Conservation (phyloP, 2,113 vertebrate species). For the Coreoperca whiteheadi region DNA sequence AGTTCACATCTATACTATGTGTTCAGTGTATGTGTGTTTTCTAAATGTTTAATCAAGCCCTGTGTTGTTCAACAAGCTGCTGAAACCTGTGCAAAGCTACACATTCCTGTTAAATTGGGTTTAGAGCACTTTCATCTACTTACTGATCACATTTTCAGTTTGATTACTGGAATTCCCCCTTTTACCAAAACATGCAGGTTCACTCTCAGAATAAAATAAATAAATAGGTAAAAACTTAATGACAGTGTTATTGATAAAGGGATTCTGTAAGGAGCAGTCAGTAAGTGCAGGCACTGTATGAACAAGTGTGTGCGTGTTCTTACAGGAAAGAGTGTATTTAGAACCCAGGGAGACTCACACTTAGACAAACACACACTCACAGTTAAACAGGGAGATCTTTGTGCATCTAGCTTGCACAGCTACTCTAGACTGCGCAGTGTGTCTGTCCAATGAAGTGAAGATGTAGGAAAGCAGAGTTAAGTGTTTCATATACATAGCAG, state of each 20-base stretch:
- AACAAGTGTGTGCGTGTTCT: slow-evolving; percentile 48
- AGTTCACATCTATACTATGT: neutral
- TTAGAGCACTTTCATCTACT: slow-evolving; percentile 7
- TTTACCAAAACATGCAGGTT: slow-evolving; percentile 21
- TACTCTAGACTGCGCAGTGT: slow-evolving; percentile 30
- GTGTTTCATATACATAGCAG: neutral
- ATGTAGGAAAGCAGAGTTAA: slow-evolving; percentile 23
- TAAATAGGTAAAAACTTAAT: slow-evolving; percentile 9
- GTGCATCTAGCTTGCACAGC: slow-evolving; percentile 48
- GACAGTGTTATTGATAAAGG: slow-evolving; percentile 29
- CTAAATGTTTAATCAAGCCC: neutral
- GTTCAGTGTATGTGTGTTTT: neutral
- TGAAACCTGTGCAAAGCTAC: slow-evolving; percentile 26
- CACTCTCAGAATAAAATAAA: neutral
- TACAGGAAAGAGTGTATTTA: slow-evolving; percentile 65
- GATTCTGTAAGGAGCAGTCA: slow-evolving; percentile 12
- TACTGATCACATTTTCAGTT: slow-evolving; percentile 18
- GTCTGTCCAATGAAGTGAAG: slow-evolving; percentile 15
- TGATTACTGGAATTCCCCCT: slow-evolving; percentile 8
- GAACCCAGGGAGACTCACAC: slow-evolving; percentile 42
- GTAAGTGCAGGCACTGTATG: slow-evolving; percentile 35
- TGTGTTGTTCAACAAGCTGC: slow-evolving; percentile 6
- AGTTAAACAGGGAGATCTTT: slow-evolving; percentile 74
- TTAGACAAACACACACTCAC: slow-evolving; percentile 38
- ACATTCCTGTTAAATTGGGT: slow-evolving; percentile 24